Evolutionary conservation across 2,888 invertebrate genomes (phyloP).

Genomic region (Phrixothrix hirtus): DNA sequence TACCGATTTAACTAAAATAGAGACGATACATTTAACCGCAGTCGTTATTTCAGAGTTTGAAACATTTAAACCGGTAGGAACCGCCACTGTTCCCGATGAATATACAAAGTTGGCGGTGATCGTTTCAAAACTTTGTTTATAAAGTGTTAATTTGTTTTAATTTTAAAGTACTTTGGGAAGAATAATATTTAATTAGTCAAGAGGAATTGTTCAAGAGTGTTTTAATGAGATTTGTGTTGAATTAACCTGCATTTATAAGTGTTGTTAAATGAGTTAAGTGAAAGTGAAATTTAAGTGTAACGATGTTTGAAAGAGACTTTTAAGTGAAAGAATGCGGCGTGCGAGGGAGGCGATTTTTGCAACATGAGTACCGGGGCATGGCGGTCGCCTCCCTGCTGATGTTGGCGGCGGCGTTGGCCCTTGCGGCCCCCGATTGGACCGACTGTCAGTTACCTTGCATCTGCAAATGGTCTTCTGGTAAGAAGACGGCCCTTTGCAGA

Average conservation of each 20-base stretch:
- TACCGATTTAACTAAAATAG: slow-evolving; percentile 26
- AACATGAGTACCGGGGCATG: slow-evolving; percentile 51
- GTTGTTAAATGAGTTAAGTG: slow-evolving; percentile 13
- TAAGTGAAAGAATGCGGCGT: slow-evolving; percentile 33
- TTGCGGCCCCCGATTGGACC: slow-evolving; percentile 78
- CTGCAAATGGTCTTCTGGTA: slow-evolving; percentile 92
- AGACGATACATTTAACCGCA: slow-evolving; percentile 33
- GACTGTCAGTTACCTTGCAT: slow-evolving; percentile 85
- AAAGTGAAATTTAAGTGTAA: slow-evolving; percentile 5
- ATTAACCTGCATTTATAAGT: slow-evolving; percentile 6
- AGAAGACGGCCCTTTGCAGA: slow-evolving; percentile 85
- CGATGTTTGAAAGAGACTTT: slow-evolving; percentile 15
- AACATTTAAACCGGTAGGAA: slow-evolving; percentile 11
- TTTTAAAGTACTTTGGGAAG: neutral
- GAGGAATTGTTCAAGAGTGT: neutral
- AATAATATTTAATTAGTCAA: slow-evolving; percentile 10
- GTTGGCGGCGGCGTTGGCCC: slow-evolving; percentile 54
- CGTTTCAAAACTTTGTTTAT: slow-evolving; percentile 12
- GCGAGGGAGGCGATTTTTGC: slow-evolving; percentile 35
- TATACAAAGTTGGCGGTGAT: slow-evolving; percentile 9
- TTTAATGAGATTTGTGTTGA: neutral
- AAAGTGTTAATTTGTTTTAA: slow-evolving; percentile 3
- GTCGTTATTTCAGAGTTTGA: slow-evolving; percentile 31
- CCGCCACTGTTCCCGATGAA: slow-evolving; percentile 4
- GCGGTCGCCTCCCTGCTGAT: slow-evolving; percentile 52